Evolutionary conservation across 2,797 vertebrate species (phyloP), one percentile per base, ranked within the genome.

Genomic region (Hipposideros larvatus): DNA sequence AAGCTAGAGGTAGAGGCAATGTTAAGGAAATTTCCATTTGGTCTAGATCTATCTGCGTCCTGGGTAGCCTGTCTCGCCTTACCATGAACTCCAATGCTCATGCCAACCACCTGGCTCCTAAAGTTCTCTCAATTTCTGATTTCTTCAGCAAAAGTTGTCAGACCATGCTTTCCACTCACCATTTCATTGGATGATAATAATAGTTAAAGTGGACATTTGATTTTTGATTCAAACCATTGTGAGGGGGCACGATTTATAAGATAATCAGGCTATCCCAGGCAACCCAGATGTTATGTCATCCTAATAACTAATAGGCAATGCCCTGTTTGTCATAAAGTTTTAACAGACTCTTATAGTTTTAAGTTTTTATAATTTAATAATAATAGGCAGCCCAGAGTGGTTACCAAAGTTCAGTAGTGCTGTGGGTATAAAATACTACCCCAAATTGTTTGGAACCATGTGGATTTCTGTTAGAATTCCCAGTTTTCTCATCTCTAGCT

Each of bases 381-480:
- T 71, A 79, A 92, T 51, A 73, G 3, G 16, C 80, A 85, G 70
- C 5, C 22, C 43, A 55, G 53, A 55, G 3, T 96, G 34, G 7
- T 34, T 28, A 41, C 78, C 21, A 74, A 91, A 94, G 19, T 48
- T 79, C 63, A 28, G 4, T 21, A 26, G 51, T 57, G 31, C 28
- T 84, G 16, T 31, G 26, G 2, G 24, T 79, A 11, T 70, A 59
- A 78, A 83, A 95, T n/a, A 24, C 65, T 86, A 43, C 53, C 37
- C 43, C 28, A 51, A 34, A 90, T 73, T 51, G 24, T 43, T 75
- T 77, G 31, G 2, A 88, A 90, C 21, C 18, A 46, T 59, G 79
- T 78, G 66, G 63, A 88, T 86, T 95, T 97, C 94, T 92, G 59
- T 87, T 59, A 37, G 43, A 79, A 83, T 70, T 78, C 91, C 75